phyloP scores from a whole-genome alignment of 2,888 invertebrate genomes.

The Eristalinus aeneus region DNA sequence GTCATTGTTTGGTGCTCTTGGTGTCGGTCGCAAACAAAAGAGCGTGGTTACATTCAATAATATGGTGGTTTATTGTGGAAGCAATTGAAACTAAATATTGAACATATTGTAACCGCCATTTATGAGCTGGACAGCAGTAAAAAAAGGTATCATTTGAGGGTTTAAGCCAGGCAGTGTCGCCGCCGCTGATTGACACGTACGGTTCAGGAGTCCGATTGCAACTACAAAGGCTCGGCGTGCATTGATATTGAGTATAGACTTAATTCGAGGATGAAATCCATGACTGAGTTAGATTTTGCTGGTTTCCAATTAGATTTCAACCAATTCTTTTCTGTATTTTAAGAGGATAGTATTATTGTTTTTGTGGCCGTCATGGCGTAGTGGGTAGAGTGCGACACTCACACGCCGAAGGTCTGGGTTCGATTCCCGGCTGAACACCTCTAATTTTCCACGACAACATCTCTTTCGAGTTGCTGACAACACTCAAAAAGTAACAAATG shows the following conservation, averaged over 20 bases:
- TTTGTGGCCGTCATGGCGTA: too few relatives aligned
- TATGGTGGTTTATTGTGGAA: slow-evolving; percentile 66
- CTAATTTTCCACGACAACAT: too few relatives aligned
- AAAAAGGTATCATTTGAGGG: neutral
- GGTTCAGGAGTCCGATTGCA: slow-evolving; percentile 49
- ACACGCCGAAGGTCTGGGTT: too few relatives aligned
- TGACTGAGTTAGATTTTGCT: slow-evolving; percentile 23
- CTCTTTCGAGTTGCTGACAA: too few relatives aligned
- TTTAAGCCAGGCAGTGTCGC: slow-evolving; percentile 27
- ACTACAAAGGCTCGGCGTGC: slow-evolving; percentile 18
- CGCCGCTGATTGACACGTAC: slow-evolving; percentile 29
- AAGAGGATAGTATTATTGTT: neutral
- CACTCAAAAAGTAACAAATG: too few relatives aligned
- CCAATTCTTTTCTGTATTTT: neutral
- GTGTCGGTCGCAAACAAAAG: slow-evolving; percentile 45
- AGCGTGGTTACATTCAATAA: slow-evolving; percentile 42
- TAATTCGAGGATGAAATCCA: slow-evolving; percentile 1
- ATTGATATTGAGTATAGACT: neutral
- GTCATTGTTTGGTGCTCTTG: slow-evolving; percentile 11
- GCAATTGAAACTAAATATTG: slow-evolving; percentile 67
- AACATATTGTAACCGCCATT: slow-evolving; percentile 13
- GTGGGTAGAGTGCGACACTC: too few relatives aligned
- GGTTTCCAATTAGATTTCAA: slow-evolving; percentile 22
- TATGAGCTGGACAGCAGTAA: neutral
- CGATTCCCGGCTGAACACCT: too few relatives aligned